Evolutionary conservation across 2,113 vertebrate genomes (phyloP).

Genomic region (Rhinolophus ferrumequinum): DNA sequence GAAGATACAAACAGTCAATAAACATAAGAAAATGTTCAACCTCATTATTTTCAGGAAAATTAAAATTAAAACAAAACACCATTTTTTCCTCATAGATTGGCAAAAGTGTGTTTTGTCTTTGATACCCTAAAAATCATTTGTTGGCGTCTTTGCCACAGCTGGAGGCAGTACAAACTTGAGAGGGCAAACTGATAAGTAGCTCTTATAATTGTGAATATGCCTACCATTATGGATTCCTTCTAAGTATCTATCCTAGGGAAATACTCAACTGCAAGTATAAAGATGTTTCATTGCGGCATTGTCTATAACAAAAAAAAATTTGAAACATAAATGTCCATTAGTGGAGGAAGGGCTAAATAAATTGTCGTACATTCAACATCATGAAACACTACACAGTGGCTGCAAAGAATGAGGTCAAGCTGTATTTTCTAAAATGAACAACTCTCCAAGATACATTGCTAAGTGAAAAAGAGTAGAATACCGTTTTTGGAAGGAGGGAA

Average conservation of each 20-base stretch:
- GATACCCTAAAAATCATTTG: background rate
- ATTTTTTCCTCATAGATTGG: background rate
- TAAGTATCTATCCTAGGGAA: background rate
- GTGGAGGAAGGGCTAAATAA: background rate
- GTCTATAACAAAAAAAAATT: background rate
- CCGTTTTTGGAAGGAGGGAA: background rate
- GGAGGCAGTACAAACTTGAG: background rate
- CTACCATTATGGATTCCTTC: background rate
- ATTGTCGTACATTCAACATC: background rate
- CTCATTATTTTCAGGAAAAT: conserved; percentile 45
- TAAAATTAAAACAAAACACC: conserved; percentile 36
- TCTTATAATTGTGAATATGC: background rate
- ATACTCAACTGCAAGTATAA: background rate
- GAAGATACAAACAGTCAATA: conserved; percentile 11
- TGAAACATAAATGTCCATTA: background rate
- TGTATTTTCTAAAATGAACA: background rate
- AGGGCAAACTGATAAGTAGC: background rate
- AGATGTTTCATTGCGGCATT: background rate
- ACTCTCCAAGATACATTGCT: background rate
- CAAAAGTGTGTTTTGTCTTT: conserved; percentile 7
- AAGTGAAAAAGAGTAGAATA: background rate
- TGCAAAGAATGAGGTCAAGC: background rate
- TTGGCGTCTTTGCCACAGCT: background rate
- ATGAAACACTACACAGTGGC: background rate
- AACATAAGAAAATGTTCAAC: background rate